Conservation (phyloP, 2,797 vertebrate species). For the Coregonus ussuriensis region DNA sequence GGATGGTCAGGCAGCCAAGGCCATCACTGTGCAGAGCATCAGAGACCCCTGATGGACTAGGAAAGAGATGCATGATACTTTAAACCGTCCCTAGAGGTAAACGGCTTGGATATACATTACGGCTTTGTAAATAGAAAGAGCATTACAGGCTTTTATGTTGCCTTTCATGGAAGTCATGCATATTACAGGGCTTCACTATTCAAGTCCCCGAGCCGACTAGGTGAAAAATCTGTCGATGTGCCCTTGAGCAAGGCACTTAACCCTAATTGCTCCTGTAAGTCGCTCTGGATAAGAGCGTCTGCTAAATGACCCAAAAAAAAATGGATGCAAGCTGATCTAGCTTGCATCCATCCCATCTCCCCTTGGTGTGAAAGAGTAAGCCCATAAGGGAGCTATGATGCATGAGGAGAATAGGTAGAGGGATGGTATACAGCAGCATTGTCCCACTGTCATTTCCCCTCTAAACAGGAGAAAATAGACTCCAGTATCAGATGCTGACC, state of each 20-base stretch:
- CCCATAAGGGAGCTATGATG: slow-evolving; percentile 55
- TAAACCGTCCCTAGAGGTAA: slow-evolving; percentile 9
- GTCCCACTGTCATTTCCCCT: slow-evolving; percentile 69
- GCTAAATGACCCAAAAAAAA: too few relatives aligned
- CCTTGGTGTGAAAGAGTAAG: slow-evolving; percentile 41
- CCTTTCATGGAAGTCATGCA: slow-evolving; percentile 56
- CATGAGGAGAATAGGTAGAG: slow-evolving; percentile 49
- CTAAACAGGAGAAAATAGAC: slow-evolving; percentile 39
- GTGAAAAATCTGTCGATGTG: too few relatives aligned
- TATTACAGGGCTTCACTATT: slow-evolving; percentile 61
- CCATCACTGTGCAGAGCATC: not conserved
- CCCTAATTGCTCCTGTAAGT: too few relatives aligned
- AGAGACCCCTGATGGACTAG: not conserved
- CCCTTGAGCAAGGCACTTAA: too few relatives aligned
- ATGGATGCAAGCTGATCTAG: too few relatives aligned
- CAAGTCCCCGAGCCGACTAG: too few relatives aligned
- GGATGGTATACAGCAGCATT: slow-evolving; percentile 60
- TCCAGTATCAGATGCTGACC: slow-evolving; percentile 65
- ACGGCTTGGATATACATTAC: slow-evolving; percentile 47
- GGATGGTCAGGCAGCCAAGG: not conserved
- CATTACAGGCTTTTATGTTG: slow-evolving; percentile 54
- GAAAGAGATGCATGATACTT: slow-evolving; percentile 45
- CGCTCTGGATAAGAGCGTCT: too few relatives aligned
- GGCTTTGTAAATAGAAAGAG: slow-evolving; percentile 33
- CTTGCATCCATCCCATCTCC: too few relatives aligned